A percentile compares a stretch with the other conserved stretches of the same genome.
These are phyloP conservation scores for Centropyge bicolor DNA, from an alignment of 2,797 vertebrate genomes.

Conservation along the genomic window DNA sequence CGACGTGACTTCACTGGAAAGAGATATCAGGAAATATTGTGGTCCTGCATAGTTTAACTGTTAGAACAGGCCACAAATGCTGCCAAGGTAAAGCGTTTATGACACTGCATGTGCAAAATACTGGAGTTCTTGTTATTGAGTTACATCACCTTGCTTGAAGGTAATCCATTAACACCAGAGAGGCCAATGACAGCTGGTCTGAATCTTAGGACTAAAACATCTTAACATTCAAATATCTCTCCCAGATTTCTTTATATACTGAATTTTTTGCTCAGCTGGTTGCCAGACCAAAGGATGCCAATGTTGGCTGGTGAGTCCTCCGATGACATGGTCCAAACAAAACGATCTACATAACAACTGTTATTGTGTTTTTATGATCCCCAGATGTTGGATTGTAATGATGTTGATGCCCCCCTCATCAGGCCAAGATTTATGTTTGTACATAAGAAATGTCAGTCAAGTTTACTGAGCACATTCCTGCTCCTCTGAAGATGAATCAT, in stretches of 20 bases:
- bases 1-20: constrained; percentile 51
- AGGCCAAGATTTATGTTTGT: not conserved
- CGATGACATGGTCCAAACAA: not conserved
- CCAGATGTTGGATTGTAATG: not conserved
- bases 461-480: not conserved
- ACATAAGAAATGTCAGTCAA: not conserved
- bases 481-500: not conserved
- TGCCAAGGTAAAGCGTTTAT: constrained; percentile 7
- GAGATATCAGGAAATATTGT: constrained; percentile 43
- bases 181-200: constrained; percentile 11
- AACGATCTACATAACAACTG: constrained; percentile 7
- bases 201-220: not conserved
- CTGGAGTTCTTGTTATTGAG: constrained; percentile 4
- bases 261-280: not conserved
- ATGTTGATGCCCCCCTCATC: no score
- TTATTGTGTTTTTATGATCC: not conserved
- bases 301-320: not conserved
- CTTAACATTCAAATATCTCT: not conserved
- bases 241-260: not conserved
- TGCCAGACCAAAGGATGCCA: not conserved
- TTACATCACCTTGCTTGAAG: not conserved
- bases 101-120: constrained; percentile 1
- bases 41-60: constrained; percentile 17
- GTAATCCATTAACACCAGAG: constrained; percentile 8
- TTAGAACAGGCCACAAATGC: constrained; percentile 10